phyloP scores from a whole-genome alignment of 2,888 invertebrate species.

The Nemapogon koenigi region DNA sequence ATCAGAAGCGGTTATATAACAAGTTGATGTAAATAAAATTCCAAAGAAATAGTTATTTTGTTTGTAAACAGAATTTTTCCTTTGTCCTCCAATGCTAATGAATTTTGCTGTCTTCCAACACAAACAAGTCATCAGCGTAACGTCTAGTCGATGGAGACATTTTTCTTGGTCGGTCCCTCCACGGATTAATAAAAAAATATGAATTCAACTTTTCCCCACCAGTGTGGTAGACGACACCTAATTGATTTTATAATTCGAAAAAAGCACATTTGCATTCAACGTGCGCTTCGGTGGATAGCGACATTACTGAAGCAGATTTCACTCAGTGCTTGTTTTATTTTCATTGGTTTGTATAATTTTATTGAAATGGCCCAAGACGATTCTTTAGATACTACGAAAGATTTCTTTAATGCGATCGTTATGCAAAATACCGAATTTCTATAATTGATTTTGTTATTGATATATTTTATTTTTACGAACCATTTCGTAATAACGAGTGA shows the following conservation, averaged over 20 bases:
- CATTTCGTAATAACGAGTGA: no score
- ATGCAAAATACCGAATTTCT: no score
- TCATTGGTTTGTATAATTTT: constrained; percentile 40
- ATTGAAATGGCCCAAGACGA: constrained; percentile 27
- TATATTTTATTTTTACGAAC: no score
- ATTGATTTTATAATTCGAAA: constrained; percentile 53
- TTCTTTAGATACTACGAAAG: neutral
- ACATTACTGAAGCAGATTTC: constrained; percentile 10
- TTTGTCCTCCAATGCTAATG: no score
- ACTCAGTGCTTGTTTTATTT: constrained; percentile 26
- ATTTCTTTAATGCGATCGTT: no score
- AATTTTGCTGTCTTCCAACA: no score
- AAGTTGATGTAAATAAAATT: no score
- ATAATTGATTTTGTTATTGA: no score
- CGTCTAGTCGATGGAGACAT: neutral
- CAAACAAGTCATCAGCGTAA: no score
- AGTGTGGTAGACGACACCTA: constrained; percentile 28
- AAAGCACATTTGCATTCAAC: constrained; percentile 38
- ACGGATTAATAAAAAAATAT: constrained; percentile 8
- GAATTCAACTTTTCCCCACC: neutral
- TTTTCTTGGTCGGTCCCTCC: constrained; percentile 7
- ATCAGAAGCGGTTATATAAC: no score
- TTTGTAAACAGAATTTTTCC: no score
- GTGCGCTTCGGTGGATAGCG: constrained; percentile 21
- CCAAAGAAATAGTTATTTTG: no score